Percentiles rank a stretch among this genome's conserved stretches.
phyloP scores from a whole-genome alignment of 1,140 invertebrate species.

The Heliconius nattereri region DNA sequence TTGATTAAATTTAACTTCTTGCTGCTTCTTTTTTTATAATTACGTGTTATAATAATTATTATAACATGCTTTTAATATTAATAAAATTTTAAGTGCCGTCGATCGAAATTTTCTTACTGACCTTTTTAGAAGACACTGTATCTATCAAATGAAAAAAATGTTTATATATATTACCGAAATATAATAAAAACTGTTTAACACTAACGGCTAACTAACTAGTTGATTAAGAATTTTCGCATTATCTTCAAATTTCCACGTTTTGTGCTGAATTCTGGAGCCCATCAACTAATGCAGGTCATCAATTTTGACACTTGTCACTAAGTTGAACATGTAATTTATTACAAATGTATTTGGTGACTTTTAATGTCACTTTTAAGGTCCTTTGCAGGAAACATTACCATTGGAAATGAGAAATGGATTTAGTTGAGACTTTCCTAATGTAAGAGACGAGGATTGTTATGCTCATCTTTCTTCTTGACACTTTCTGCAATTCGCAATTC shows the following conservation, averaged over 20 bases:
- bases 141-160: no score
- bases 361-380: constrained; percentile 18
- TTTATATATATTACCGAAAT: no score
- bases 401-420: constrained; percentile 23
- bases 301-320: not conserved
- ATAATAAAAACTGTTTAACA: no score
- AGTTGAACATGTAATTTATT: constrained; percentile 6
- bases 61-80: no score
- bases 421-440: constrained; percentile 1
- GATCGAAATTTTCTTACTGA: no score
- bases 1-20: not conserved
- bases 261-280: not conserved
- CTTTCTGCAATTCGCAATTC: constrained; percentile 4
- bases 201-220: no score
- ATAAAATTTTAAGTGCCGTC: no score
- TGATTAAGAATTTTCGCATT: no score
- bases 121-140: no score
- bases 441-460: constrained; percentile 5
- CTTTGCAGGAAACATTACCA: constrained; percentile 14
- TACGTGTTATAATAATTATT: no score
- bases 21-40: not conserved
- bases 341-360: constrained; percentile 14
- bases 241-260: no score
- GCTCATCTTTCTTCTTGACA: constrained; percentile 18
- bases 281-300: not conserved